Evolutionary conservation across 2,113 vertebrate species (phyloP).

Genomic region (Clarias macrocephalus): DNA sequence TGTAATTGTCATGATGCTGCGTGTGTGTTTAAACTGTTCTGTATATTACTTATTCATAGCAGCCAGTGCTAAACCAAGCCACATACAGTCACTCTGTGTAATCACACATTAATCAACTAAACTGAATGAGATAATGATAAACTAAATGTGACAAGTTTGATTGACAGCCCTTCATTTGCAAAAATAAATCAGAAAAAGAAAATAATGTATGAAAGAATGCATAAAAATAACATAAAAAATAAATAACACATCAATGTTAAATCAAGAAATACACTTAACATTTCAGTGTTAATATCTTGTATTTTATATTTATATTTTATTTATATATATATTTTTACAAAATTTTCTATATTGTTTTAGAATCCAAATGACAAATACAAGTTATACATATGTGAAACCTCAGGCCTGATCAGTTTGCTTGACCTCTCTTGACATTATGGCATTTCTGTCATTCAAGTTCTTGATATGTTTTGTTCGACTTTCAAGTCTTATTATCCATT

Average conservation of each 20-base stretch:
- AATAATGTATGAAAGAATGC: background rate
- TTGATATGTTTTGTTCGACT: slow-evolving; percentile 71
- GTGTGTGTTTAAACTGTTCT: background rate
- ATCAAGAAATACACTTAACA: background rate
- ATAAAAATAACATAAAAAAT: background rate
- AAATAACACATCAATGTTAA: background rate
- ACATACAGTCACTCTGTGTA: background rate
- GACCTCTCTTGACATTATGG: background rate
- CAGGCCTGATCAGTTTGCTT: background rate
- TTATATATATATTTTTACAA: background rate
- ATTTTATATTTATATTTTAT: background rate
- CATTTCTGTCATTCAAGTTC: slow-evolving; percentile 57
- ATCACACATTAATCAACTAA: background rate
- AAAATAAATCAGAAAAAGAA: background rate
- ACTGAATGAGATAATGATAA: background rate
- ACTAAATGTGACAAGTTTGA: background rate
- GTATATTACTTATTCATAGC: background rate
- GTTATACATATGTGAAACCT: background rate
- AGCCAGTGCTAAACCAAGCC: background rate
- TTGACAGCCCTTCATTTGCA: background rate
- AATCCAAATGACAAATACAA: background rate
- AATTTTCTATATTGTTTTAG: background rate
- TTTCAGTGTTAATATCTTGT: background rate
- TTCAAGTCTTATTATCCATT: slow-evolving; percentile 71
- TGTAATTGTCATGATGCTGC: background rate